Conservation (phyloP, 2,113 vertebrate genomes). For the Mirounga angustirostris region DNA sequence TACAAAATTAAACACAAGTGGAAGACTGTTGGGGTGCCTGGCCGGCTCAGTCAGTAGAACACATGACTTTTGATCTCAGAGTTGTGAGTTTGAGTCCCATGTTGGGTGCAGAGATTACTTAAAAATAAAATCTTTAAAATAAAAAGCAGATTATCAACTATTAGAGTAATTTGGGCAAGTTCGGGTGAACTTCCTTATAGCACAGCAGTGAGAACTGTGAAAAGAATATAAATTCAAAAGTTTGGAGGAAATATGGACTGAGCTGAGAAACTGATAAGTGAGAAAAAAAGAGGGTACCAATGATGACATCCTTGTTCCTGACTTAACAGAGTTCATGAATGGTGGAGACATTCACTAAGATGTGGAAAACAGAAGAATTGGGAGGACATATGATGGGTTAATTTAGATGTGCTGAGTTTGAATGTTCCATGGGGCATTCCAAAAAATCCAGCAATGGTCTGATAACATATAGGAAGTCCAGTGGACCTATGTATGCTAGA, state of each 20-base stretch:
- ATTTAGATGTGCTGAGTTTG: neutral
- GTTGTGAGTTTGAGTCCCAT: neutral
- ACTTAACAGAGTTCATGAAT: neutral
- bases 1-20: neutral
- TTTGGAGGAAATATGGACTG: neutral
- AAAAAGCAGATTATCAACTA: neutral
- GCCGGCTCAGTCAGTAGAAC: neutral
- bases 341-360: neutral
- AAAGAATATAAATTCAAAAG: neutral
- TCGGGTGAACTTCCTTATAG: neutral
- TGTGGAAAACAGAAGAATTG: neutral
- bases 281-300: neutral
- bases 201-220: neutral
- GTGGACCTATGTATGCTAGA: neutral
- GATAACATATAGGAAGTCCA: neutral
- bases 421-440: neutral
- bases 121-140: neutral
- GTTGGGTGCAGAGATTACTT: neutral
- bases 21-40: neutral
- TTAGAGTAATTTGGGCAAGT: neutral
- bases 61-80: neutral
- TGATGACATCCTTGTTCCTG: neutral
- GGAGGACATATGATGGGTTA: neutral
- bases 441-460: neutral
- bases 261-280: neutral